Evolutionary conservation across 2,113 vertebrate genomes (phyloP), one percentile per base, ranked within the genome.

Genomic region (Caloenas nicobarica): DNA sequence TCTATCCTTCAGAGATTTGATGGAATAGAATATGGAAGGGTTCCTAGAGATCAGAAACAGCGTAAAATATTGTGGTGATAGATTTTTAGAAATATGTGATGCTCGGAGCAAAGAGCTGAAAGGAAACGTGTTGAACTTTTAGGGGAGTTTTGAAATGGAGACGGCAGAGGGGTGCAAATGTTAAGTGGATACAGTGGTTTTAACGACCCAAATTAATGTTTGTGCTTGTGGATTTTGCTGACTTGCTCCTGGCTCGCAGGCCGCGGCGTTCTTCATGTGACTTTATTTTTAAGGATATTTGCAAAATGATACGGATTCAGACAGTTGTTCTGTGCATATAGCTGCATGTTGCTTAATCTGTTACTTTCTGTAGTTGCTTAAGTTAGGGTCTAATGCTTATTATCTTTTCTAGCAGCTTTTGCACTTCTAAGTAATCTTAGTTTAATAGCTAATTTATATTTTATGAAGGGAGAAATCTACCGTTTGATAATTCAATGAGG

Each of bases 341-440:
- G 16, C 74, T 89, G 10, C 44, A 3, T 31, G 40, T 57, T 50
- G 38, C 69, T 78, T 56, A 3, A 81, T 42, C 33, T 81, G 19
- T 44, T 77, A 8, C 38, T 88, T 81, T 77, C 60, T 77, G n/a
- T 61, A 1, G 57, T 36, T 54, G 34, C 28, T 74, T 9, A 62
- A 57, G 14, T 54, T 72, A 38, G 22, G 19, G 4, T 57, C 26
- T 87, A 8, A n/a, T 64, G 33, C 34, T 74, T 64, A 16, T 56
- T 74, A 19, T 28, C 38, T 76, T 17, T 90, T 46, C 56, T 73
- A 66, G 68, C 74, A 83, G 62, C 87, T 86, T 81, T 92, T 84
- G 18, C 51, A 42, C 34, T 78, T 78, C 25, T 62, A 12, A 61
- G 12, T 77, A 33, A 50, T 58, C 56, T 62, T 29, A 61, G 25